phyloP scores from a whole-genome alignment of 2,113 vertebrate species.

The Elachura formosa region DNA sequence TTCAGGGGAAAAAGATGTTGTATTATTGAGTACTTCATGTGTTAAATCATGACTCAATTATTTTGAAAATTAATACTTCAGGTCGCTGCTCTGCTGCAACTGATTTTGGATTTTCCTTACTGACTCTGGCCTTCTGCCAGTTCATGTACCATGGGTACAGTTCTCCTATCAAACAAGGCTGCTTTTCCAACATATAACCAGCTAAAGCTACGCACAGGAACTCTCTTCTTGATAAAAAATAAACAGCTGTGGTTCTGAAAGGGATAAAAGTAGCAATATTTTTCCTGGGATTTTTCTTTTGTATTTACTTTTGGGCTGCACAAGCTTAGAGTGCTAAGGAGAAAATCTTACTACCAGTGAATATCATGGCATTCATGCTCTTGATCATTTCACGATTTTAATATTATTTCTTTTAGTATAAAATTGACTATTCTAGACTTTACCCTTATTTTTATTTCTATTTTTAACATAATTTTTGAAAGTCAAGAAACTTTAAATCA shows the following conservation, averaged over 20 bases:
- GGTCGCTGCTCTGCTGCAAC: background rate
- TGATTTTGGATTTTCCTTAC: background rate
- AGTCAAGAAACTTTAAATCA: background rate
- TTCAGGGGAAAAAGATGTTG: background rate
- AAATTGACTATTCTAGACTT: background rate
- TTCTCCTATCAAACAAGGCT: background rate
- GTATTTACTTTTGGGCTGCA: background rate
- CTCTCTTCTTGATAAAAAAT: background rate
- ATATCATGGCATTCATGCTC: background rate
- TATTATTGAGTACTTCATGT: background rate
- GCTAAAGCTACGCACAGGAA: background rate
- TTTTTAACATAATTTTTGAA: background rate
- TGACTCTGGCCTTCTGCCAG: background rate
- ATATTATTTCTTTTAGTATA: background rate
- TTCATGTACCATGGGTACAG: background rate
- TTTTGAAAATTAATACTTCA: conserved; percentile 12
- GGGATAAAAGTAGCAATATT: background rate
- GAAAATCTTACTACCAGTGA: background rate
- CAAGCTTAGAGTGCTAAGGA: background rate
- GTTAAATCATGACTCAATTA: background rate
- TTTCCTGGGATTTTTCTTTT: background rate
- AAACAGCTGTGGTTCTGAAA: background rate
- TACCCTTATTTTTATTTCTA: background rate
- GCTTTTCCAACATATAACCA: background rate
- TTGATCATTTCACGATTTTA: background rate